Percentiles rank a stretch among this genome's conserved stretches.
Evolutionary conservation across 2,797 vertebrate genomes (phyloP).

Genomic region (Avahi laniger): DNA sequence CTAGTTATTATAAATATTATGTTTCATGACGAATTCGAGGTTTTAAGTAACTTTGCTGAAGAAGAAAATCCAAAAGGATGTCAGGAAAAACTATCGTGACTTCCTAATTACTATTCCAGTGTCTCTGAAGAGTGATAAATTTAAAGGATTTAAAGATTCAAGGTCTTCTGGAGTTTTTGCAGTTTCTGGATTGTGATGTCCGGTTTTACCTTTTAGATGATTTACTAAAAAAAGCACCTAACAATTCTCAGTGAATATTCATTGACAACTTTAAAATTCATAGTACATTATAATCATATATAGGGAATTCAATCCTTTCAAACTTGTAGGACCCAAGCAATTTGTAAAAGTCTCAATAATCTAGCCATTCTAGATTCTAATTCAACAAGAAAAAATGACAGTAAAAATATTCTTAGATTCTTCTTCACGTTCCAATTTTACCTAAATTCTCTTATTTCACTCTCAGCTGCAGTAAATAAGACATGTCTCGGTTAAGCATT

Average conservation of each 20-base stretch:
- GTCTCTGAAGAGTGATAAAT: not conserved
- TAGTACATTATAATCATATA: not conserved
- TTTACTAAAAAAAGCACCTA: not conserved
- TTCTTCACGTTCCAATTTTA: constrained; percentile 7
- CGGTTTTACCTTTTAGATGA: not conserved
- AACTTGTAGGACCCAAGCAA: not conserved
- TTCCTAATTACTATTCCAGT: not conserved
- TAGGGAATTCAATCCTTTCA: not conserved
- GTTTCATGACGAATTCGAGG: not conserved
- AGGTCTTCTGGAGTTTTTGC: not conserved
- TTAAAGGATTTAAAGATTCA: not conserved
- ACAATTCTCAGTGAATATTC: not conserved
- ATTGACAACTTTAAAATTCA: not conserved
- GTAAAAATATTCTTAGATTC: not conserved
- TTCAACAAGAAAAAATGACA: not conserved
- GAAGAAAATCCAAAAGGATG: not conserved
- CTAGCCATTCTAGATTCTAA: not conserved
- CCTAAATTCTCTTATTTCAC: constrained; percentile 3
- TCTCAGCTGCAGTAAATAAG: not conserved
- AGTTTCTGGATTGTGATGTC: not conserved
- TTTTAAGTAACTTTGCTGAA: constrained; percentile 33
- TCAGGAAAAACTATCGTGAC: not conserved
- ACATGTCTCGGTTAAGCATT: not conserved
- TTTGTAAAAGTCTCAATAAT: constrained; percentile 16
- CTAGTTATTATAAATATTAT: not conserved